phyloP scores from a whole-genome alignment of 2,113 vertebrate species.

The Sisor rabdophorus region DNA sequence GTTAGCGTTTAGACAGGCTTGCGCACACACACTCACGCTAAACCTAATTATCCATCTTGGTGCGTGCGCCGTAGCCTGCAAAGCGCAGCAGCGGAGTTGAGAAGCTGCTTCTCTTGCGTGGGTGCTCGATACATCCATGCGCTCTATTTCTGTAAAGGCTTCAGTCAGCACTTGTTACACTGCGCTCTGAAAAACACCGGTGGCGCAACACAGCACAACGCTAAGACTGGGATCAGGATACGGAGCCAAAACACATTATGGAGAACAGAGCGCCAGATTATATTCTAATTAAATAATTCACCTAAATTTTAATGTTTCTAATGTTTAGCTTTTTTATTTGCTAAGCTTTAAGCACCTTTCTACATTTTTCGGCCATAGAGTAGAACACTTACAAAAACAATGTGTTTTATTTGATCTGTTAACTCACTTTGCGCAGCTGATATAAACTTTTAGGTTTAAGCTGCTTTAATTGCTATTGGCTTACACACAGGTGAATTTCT shows the following conservation, averaged over 20 bases:
- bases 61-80: slow-evolving; percentile 68
- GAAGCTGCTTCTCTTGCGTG: slow-evolving; percentile 71
- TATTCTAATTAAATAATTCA: no score
- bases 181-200: slow-evolving; percentile 52
- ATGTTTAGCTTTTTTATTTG: no score
- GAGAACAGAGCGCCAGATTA: not conserved
- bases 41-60: slow-evolving; percentile 70
- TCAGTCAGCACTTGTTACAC: slow-evolving; percentile 67
- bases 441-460: no score
- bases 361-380: no score
- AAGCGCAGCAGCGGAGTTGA: slow-evolving; percentile 68
- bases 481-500: no score
- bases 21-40: slow-evolving; percentile 39
- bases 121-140: slow-evolving; percentile 70
- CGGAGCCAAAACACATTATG: not conserved
- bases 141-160: slow-evolving; percentile 70
- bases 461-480: no score
- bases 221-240: not conserved
- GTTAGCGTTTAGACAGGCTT: no score
- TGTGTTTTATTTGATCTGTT: no score
- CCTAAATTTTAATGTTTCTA: no score
- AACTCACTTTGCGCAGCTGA: no score
- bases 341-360: no score
- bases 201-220: slow-evolving; percentile 40
- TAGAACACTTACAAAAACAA: no score